Base-by-base conservation (phyloP, 2,888 invertebrate species). In the Macropis europaea region DNA sequence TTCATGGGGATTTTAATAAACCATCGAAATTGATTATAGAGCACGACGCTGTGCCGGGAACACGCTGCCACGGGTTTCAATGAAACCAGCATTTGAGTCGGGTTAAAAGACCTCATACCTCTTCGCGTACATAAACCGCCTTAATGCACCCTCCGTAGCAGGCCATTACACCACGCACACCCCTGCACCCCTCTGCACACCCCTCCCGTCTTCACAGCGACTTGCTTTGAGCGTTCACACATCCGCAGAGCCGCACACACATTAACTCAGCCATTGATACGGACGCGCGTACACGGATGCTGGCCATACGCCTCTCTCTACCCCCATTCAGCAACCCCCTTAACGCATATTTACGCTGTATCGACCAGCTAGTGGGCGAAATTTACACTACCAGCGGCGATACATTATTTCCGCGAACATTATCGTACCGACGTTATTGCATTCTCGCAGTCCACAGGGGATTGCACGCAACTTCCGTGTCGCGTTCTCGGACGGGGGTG, bases 61-160 rank as follows among this genome's bases (percentile, higher is more conserved):
- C 67, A 61, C 59, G 64, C 59, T 30, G 40, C 50, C 15, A 75
- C 62, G 63, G n/a, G 67, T 73, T 76, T 76, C 73, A 76, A 78
- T 72, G 76, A 73, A 68, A 78, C 57, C 64, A 53, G 82, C 85
- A 82, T 85, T 86, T 80, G 82, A 82, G 73, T 57, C 73, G 77
- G 77, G 82, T 81, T 84, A 84, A 85, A 85, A 84, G 85, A 85
- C 79, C 82, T 77, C 76, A 60, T 78, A 73, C 77, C 74, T 73
- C 77, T 68, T 64, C 70, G 76, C 76, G 76, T 79, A 79, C 81
- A 83, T 79, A 82, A 86, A 85, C 84, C 86, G 79, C 85, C 83
- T 85, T 86, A 86, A 86, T 86, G 86, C 84, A 86, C 84, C 84
- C 82, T 83, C 81, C 77, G 79, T 67, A 81, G 84, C 85, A 76